These are phyloP conservation scores for Crotophaga sulcirostris DNA, from an alignment of 2,113 vertebrate genomes.

Conservation along the genomic window DNA sequence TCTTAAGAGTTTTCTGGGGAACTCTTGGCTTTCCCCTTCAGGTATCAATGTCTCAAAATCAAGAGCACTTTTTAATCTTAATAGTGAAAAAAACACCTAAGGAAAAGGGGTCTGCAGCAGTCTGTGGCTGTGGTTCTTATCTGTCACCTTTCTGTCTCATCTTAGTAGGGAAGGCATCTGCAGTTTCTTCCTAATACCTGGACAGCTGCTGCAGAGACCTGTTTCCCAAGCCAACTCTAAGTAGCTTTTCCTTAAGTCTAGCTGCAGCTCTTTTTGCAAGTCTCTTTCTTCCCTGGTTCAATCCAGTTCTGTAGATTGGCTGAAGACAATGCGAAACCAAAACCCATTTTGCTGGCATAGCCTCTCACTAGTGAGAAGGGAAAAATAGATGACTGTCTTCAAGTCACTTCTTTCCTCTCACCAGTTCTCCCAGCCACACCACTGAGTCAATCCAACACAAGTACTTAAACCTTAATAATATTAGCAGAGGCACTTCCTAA, in stretches of 20 bases:
- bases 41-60: background rate
- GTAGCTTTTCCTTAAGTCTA: background rate
- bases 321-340: background rate
- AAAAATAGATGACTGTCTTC: background rate
- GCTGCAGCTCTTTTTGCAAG: background rate
- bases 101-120: background rate
- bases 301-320: background rate
- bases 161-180: background rate
- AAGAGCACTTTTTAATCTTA: background rate
- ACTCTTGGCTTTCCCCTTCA: background rate
- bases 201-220: background rate
- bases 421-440: background rate
- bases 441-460: background rate
- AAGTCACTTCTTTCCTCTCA: background rate
- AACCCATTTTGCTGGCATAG: background rate
- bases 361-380: background rate
- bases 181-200: background rate
- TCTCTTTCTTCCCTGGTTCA: background rate
- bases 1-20: background rate
- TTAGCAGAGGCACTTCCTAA: background rate
- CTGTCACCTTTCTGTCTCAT: background rate
- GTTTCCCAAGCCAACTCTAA: background rate
- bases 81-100: background rate
- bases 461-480: background rate
- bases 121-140: background rate